Conservation (phyloP, 2,797 vertebrate genomes). For the Sebastes melanostomus region DNA sequence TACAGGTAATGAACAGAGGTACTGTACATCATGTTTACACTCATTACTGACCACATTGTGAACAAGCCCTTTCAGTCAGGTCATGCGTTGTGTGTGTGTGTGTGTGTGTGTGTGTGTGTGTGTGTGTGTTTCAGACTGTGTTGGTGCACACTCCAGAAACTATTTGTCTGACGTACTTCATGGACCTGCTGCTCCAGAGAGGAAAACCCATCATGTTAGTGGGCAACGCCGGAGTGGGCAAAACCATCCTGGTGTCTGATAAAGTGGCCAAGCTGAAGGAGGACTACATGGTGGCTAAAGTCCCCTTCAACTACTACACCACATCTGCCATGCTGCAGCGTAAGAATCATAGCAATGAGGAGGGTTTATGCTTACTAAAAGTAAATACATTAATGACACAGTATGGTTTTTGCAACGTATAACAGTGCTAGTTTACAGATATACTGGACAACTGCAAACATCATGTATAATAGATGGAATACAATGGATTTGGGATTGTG, state of each 20-base stretch:
- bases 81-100: neutral
- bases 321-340: conserved; percentile 79
- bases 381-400: neutral
- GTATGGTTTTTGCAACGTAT: neutral
- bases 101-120: neutral
- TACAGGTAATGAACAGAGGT: conserved; percentile 71
- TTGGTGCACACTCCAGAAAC: conserved; percentile 79
- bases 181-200: conserved; percentile 81
- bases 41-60: neutral
- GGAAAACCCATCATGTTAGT: conserved; percentile 78
- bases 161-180: conserved; percentile 78
- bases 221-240: conserved; percentile 82
- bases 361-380: neutral
- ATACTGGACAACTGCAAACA: neutral
- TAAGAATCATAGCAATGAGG: conserved; percentile 35
- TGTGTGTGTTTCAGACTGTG: conserved; percentile 66
- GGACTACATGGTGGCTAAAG: conserved; percentile 76
- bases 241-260: conserved; percentile 80
- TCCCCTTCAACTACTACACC: conserved; percentile 81
- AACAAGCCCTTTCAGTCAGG: neutral
- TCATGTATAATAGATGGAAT: neutral
- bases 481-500: neutral
- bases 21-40: neutral
- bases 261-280: conserved; percentile 76
- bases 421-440: neutral